A percentile compares a stretch with the other conserved stretches of the same genome.
Conservation (phyloP, 2,113 vertebrate genomes). For the Microcebus lehilahytsara region DNA sequence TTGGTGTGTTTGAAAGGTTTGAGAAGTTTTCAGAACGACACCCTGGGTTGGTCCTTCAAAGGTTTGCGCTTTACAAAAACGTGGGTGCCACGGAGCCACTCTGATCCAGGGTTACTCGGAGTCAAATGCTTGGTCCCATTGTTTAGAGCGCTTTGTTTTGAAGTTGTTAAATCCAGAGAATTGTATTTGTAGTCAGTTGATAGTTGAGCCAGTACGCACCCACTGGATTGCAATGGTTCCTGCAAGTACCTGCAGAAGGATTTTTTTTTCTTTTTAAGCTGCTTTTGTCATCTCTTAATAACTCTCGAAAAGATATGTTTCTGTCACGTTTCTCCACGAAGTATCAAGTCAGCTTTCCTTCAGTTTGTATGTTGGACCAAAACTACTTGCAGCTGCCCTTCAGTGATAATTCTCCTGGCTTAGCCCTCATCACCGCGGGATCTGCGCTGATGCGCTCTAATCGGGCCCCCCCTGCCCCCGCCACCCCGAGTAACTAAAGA, state of each 20-base stretch:
- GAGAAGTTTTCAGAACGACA: not conserved
- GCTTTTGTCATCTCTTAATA: not conserved
- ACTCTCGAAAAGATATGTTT: not conserved
- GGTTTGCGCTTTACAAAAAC: not conserved
- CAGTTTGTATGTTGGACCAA: not conserved
- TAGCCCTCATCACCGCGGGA: not conserved
- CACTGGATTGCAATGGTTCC: not conserved
- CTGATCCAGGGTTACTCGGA: not conserved
- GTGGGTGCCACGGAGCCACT: fast-evolving
- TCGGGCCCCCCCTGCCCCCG: not conserved
- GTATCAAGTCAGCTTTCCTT: not conserved
- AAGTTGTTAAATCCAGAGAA: not conserved
- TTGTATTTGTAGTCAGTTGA: not conserved
- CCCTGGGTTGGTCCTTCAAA: not conserved
- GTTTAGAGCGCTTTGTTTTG: not conserved
- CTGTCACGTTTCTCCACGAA: not conserved
- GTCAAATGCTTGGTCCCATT: not conserved
- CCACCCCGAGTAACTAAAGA: too few relatives aligned
- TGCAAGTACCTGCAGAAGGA: not conserved
- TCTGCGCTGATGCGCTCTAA: not conserved
- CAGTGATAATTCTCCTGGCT: not conserved
- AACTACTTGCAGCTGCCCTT: not conserved
- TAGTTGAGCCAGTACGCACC: not conserved
- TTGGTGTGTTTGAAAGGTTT: not conserved
- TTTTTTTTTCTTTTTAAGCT: conserved; percentile 1